Conservation (phyloP, 2,888 invertebrate genomes). For the Mesorhabditis sp. region DNA sequence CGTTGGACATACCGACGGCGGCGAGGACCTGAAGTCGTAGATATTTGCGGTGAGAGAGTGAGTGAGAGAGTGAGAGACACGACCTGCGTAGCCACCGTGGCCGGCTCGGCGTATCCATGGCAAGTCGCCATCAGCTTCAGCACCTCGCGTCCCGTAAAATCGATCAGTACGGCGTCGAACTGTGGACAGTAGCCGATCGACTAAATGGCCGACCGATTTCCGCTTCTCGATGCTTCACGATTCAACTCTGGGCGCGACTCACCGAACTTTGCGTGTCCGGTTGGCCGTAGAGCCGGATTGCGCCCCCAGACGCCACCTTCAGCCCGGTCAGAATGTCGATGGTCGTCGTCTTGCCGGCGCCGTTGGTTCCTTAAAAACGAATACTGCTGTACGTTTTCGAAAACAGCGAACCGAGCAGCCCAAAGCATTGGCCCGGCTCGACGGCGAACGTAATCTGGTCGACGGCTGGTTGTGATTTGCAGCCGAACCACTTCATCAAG, state of each 20-base stretch:
- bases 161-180: slow-evolving; percentile 33
- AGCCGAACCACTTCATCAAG: slow-evolving; percentile 23
- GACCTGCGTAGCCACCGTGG: no score
- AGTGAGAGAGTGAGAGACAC: no score
- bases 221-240: no score
- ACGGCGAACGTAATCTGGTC: slow-evolving; percentile 37
- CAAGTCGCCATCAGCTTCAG: no score
- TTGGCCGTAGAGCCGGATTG: slow-evolving; percentile 30
- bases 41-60: no score
- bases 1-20: slow-evolving; percentile 30
- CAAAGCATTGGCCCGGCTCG: slow-evolving; percentile 43
- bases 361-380: slow-evolving; percentile 24
- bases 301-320: slow-evolving; percentile 26
- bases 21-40: slow-evolving; percentile 18
- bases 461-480: slow-evolving; percentile 25
- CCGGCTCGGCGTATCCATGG: no score
- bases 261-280: slow-evolving; percentile 22
- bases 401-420: slow-evolving; percentile 33
- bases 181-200: no score
- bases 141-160: slow-evolving; percentile 41
- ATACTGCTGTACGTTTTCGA: no score
- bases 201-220: no score
- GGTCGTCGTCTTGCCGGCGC: slow-evolving; percentile 31
- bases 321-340: slow-evolving; percentile 36
- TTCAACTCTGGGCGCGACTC: not conserved